Conservation (phyloP, 2,797 vertebrate species). For the Hippocampus kuda region DNA sequence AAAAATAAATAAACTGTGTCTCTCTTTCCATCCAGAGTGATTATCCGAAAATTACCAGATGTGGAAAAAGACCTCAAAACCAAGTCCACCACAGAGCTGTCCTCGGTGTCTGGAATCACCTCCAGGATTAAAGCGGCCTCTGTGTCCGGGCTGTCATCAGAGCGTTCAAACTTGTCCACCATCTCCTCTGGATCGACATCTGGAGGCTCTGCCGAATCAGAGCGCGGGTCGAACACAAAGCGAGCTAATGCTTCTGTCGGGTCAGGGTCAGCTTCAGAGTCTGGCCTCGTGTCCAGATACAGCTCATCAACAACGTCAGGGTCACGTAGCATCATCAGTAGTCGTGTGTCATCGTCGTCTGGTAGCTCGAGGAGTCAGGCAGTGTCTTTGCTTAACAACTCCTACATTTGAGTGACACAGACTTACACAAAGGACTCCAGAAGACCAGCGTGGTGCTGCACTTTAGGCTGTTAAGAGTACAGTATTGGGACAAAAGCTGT, state of each 20-base stretch:
- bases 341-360: constrained; percentile 31
- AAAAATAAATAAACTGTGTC: neutral
- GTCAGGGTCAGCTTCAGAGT: constrained; percentile 14
- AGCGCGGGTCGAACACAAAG: constrained; percentile 1
- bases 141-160: constrained; percentile 50
- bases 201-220: constrained; percentile 18
- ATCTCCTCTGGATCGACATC: constrained; percentile 41
- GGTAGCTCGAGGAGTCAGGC: constrained; percentile 17
- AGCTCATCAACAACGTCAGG: constrained; percentile 16
- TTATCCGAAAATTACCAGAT: constrained; percentile 21
- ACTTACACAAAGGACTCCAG: neutral
- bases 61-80: constrained; percentile 32
- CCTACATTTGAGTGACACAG: constrained; percentile 52
- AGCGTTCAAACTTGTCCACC: constrained; percentile 39
- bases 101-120: constrained; percentile 40
- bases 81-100: constrained; percentile 42
- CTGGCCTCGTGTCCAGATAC: constrained; percentile 24
- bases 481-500: neutral
- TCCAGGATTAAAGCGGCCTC: constrained; percentile 50
- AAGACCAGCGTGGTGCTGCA: neutral
- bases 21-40: constrained; percentile 19
- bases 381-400: constrained; percentile 43
- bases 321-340: constrained; percentile 22
- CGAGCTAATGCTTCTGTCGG: constrained; percentile 11
- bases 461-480: neutral